Evolutionary conservation across 2,113 vertebrate genomes (phyloP).

Genomic region (Apodemus sylvaticus): DNA sequence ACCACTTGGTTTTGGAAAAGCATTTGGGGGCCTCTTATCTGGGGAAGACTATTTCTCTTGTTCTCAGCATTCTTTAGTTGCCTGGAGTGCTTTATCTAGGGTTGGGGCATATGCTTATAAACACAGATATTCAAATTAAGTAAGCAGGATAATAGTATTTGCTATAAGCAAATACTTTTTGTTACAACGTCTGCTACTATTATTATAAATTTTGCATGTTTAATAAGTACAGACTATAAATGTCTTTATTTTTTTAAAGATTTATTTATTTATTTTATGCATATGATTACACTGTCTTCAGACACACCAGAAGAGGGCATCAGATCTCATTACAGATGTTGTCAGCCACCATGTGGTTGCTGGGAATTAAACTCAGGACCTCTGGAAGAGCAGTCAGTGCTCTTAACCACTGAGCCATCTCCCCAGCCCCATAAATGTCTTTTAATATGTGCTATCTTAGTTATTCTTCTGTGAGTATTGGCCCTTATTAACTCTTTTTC

Average conservation of each 20-base stretch:
- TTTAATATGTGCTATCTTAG: background rate
- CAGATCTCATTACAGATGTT: too few species aligned
- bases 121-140: background rate
- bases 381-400: too few species aligned
- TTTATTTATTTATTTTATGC: too few species aligned
- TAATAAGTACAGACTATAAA: background rate
- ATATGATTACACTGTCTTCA: too few species aligned
- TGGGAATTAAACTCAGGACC: too few species aligned
- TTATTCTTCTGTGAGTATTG: background rate
- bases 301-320: too few species aligned
- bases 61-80: background rate
- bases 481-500: background rate
- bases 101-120: background rate
- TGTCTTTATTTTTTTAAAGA: too few species aligned
- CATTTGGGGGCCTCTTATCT: background rate
- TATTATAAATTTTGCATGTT: slow-evolving; percentile 1
- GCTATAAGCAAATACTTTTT: background rate
- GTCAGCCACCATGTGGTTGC: too few species aligned
- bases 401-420: too few species aligned
- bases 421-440: slow-evolving; percentile 10
- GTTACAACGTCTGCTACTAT: background rate
- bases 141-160: background rate
- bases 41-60: background rate
- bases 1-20: background rate
- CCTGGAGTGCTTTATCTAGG: background rate